phyloP scores from a whole-genome alignment of 2,797 vertebrate genomes.

The Gymnodraco acuticeps region DNA sequence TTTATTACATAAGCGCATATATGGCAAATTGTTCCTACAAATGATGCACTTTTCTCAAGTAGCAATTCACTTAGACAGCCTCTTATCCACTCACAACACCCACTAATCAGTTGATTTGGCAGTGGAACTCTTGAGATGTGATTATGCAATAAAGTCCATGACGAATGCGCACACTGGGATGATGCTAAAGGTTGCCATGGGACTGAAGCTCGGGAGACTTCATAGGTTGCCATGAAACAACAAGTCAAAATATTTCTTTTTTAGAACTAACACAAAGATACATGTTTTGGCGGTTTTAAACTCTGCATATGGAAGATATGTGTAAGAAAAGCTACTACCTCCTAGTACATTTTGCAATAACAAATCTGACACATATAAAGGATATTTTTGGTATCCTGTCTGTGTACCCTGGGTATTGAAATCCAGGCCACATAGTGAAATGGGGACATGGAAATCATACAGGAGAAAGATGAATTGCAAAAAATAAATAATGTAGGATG shows the following conservation, averaged over 20 bases:
- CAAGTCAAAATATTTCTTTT: slow-evolving; percentile 13
- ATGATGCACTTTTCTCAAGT: slow-evolving; percentile 25
- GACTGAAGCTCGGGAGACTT: slow-evolving; percentile 45
- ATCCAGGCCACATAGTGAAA: slow-evolving; percentile 59
- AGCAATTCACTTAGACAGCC: slow-evolving; percentile 49
- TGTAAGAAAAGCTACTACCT: neutral
- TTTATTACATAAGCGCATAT: neutral
- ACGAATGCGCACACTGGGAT: slow-evolving; percentile 51
- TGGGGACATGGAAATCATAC: slow-evolving; percentile 46
- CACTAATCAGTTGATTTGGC: slow-evolving; percentile 68
- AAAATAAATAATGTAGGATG: neutral
- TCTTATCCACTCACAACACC: slow-evolving; percentile 61
- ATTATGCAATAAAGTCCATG: slow-evolving; percentile 72
- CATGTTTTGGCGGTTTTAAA: neutral
- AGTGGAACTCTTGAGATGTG: slow-evolving; percentile 54
- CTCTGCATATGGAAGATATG: neutral
- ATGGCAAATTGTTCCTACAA: neutral
- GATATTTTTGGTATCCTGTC: slow-evolving; percentile 65
- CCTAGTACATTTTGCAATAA: slow-evolving; percentile 1
- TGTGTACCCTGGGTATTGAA: slow-evolving; percentile 51
- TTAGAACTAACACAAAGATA: neutral
- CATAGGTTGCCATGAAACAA: slow-evolving; percentile 43
- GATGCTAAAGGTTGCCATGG: slow-evolving; percentile 56
- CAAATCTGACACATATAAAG: slow-evolving; percentile 65
- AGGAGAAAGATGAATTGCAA: slow-evolving; percentile 8